phyloP scores from a whole-genome alignment of 2,888 invertebrate genomes.

The Dimorphilus gyrociliatus region DNA sequence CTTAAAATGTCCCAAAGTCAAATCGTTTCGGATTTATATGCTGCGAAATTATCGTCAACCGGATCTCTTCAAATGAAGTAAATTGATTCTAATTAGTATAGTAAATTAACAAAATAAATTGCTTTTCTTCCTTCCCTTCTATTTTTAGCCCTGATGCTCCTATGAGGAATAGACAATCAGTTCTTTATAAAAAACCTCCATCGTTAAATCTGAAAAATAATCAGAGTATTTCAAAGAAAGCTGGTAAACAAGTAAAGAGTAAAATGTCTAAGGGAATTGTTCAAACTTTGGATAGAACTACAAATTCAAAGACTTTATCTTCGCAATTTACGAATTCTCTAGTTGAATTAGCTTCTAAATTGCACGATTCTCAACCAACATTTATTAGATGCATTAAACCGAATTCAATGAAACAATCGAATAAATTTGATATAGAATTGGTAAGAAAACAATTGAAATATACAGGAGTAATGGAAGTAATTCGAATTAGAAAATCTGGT shows the following conservation, averaged over 20 bases:
- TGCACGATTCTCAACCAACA: conserved; percentile 20
- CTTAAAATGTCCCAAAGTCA: conserved; percentile 22
- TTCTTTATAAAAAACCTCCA: conserved; percentile 8
- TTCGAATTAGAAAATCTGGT: conserved; percentile 25
- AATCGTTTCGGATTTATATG: conserved; percentile 14
- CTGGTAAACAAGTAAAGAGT: conserved; percentile 9
- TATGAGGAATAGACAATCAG: conserved; percentile 8
- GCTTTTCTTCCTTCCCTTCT: no score
- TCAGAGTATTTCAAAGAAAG: conserved; percentile 9
- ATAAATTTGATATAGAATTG: conserved; percentile 16
- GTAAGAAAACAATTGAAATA: conserved; percentile 24
- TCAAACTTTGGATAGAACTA: no score
- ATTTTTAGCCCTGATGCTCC: conserved; percentile 7
- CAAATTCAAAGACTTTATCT: no score
- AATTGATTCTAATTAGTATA: no score
- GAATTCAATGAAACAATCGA: conserved; percentile 16
- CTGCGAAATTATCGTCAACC: conserved; percentile 8
- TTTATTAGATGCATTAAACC: conserved; percentile 31
- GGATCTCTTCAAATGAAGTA: conserved; percentile 8
- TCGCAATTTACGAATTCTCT: conserved; percentile 25
- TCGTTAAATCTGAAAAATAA: conserved; percentile 4
- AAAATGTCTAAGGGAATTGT: conserved; percentile 5
- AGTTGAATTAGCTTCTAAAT: conserved; percentile 20
- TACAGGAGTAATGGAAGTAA: conserved; percentile 33
- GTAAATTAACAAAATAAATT: no score